Evolutionary conservation across 1,140 invertebrate species (phyloP).

Genomic region (Dermatophagoides farinae): DNA sequence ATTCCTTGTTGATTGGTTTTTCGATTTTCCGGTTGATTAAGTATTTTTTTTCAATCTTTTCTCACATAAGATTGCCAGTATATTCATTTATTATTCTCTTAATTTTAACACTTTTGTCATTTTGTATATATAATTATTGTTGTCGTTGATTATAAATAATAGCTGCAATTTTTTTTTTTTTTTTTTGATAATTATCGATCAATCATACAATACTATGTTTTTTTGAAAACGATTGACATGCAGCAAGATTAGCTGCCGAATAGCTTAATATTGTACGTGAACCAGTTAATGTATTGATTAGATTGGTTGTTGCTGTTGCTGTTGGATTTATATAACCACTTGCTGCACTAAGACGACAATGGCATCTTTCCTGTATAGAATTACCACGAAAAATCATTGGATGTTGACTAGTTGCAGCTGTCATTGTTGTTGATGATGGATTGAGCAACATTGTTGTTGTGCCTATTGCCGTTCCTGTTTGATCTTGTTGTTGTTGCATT

Average conservation of each 20-base stretch:
- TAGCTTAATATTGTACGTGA: conserved; percentile 1
- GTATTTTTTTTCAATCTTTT: too few species aligned
- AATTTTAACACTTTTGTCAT: too few species aligned
- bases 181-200: too few species aligned
- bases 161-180: too few species aligned
- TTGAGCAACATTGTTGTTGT: neutral
- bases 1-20: too few species aligned
- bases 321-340: neutral
- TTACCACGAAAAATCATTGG: neutral
- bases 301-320: neutral
- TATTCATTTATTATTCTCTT: too few species aligned
- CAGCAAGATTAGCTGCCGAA: neutral
- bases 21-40: too few species aligned
- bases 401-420: neutral
- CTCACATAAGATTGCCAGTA: too few species aligned
- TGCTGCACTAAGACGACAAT: neutral
- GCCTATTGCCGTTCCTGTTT: neutral
- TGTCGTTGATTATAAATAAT: too few species aligned
- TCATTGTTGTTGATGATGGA: neutral
- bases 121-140: too few species aligned
- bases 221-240: neutral
- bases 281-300: neutral
- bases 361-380: neutral
- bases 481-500: conserved; percentile 6
- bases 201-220: conserved; percentile 7